These are phyloP conservation scores for Leptura quadrifasciata DNA, from an alignment of 2,888 invertebrate species.

Conservation along the genomic window DNA sequence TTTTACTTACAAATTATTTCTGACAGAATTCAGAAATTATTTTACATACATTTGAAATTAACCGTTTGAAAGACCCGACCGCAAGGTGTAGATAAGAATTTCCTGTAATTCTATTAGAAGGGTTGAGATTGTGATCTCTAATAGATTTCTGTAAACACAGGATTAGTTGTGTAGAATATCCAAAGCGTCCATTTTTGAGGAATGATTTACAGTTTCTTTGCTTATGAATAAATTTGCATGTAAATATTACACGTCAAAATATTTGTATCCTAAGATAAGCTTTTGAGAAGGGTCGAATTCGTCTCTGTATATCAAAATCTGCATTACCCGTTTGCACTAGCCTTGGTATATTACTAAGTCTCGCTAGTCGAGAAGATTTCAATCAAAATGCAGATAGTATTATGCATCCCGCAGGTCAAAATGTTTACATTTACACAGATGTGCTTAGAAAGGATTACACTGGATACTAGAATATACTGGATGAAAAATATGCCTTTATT, in stretches of 20 bases:
- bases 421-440: constrained; percentile 20
- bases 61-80: not conserved
- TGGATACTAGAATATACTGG: not conserved
- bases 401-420: constrained; percentile 9
- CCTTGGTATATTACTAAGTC: not conserved
- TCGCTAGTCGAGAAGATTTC: not conserved
- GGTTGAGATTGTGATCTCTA: constrained; percentile 16
- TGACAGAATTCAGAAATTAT: constrained; percentile 12
- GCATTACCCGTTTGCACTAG: not conserved
- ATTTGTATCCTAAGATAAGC: constrained; percentile 23
- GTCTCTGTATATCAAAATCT: constrained; percentile 2
- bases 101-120: constrained; percentile 12
- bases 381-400: not conserved
- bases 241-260: constrained; percentile 31
- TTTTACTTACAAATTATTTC: constrained; percentile 54
- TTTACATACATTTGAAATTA: constrained; percentile 16
- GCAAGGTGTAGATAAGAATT: not conserved
- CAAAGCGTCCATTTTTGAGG: constrained; percentile 37
- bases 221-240: constrained; percentile 31
- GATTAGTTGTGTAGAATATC: constrained; percentile 45
- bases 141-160: constrained; percentile 50
- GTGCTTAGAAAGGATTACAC: not conserved
- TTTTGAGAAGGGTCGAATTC: constrained; percentile 24
- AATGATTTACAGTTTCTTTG: constrained; percentile 37
- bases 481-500: not conserved